A percentile compares a stretch with the other conserved stretches of the same genome.
These are phyloP conservation scores for Ophioderma brevispina DNA, from an alignment of 35 echinoderm and acorn worm species.

Conservation along the genomic window DNA sequence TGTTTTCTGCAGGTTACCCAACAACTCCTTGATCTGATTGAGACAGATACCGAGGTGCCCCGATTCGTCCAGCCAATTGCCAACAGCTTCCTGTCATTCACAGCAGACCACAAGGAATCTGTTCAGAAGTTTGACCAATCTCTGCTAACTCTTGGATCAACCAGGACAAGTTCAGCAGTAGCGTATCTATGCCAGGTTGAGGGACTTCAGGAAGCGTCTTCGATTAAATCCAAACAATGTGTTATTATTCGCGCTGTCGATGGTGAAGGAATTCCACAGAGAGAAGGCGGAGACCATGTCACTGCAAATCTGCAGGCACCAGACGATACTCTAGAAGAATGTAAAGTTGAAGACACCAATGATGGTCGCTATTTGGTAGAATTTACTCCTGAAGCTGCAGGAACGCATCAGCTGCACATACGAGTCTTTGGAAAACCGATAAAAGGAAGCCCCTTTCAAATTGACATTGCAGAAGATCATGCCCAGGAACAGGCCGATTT, in stretches of 20 bases:
- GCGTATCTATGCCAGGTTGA: neutral
- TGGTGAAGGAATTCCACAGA: neutral
- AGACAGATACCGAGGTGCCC: no score
- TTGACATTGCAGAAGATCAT: neutral
- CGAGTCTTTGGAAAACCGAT: neutral
- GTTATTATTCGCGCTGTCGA: neutral
- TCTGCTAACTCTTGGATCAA: neutral
- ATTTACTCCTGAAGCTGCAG: neutral
- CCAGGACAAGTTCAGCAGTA: neutral
- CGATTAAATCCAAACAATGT: neutral
- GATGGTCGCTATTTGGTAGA: neutral
- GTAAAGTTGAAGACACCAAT: neutral
- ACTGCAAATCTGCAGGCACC: neutral
- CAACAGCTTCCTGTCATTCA: no score
- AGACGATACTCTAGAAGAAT: neutral
- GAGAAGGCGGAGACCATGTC: neutral
- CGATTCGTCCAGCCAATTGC: no score
- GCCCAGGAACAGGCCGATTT: no score
- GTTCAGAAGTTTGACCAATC: neutral
- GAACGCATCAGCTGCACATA: neutral
- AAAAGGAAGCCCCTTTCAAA: neutral
- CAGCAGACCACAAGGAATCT: neutral
- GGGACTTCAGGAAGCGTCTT: neutral
- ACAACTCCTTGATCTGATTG: no score
- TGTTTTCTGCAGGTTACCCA: no score